Conservation (phyloP, 2,888 invertebrate genomes). For the Meiosimyza platycephala region DNA sequence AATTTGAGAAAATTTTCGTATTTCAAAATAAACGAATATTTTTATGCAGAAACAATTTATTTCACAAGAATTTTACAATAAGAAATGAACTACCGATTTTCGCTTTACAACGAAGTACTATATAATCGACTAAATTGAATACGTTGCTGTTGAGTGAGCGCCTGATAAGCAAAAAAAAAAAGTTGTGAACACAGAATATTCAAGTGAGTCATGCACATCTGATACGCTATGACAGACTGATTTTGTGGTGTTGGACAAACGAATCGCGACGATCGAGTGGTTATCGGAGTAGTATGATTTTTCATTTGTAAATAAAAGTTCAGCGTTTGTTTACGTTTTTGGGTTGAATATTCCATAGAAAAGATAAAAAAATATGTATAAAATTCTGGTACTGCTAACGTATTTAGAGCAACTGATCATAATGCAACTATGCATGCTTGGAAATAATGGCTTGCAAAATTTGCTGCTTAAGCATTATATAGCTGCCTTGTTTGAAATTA, state of each 20-base stretch:
- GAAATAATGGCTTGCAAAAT: too few relatives aligned
- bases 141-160: too few relatives aligned
- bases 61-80: not conserved
- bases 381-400: too few relatives aligned
- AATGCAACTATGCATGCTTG: too few relatives aligned
- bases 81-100: constrained; percentile 32
- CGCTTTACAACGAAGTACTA: constrained; percentile 28
- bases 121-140: constrained; percentile 32
- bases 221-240: constrained; percentile 7
- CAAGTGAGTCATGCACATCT: constrained; percentile 27
- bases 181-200: not conserved
- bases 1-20: constrained; percentile 16
- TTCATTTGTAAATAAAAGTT: constrained; percentile 20
- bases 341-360: too few relatives aligned
- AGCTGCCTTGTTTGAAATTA: too few relatives aligned
- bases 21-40: not conserved
- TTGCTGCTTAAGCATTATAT: too few relatives aligned
- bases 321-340: constrained; percentile 15
- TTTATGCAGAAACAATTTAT: not conserved
- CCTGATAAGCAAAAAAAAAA: too few relatives aligned
- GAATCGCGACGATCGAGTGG: not conserved
- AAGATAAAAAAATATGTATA: too few relatives aligned
- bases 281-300: constrained; percentile 19
- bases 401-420: too few relatives aligned
- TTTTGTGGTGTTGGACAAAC: not conserved